Percentiles rank a stretch among this genome's conserved stretches.
Conservation (phyloP, 2,888 invertebrate species). For the Lasioglossum calceatum region DNA sequence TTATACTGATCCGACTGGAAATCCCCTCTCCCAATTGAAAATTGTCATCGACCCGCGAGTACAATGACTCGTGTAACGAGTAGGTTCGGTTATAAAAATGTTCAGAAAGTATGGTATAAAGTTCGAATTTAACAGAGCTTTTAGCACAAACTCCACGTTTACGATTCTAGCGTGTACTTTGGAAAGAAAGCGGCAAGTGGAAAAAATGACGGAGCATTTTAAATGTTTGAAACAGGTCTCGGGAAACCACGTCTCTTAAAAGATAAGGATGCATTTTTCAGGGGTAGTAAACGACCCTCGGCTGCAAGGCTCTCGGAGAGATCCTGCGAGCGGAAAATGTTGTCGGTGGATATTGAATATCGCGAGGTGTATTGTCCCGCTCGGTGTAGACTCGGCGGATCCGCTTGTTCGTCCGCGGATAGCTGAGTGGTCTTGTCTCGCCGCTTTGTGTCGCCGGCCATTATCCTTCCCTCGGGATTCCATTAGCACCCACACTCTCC, state of each 20-base stretch:
- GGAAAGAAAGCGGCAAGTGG: neutral
- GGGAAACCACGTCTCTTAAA: neutral
- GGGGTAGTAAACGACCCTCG: neutral
- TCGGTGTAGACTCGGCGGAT: slow-evolving; percentile 23
- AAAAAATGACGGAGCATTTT: neutral
- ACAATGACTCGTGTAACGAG: neutral
- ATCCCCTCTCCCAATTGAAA: neutral
- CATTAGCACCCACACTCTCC: slow-evolving; percentile 69
- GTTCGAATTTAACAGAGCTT: neutral
- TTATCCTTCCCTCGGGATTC: slow-evolving; percentile 66
- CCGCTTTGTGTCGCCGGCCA: slow-evolving; percentile 45
- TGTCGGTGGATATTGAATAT: slow-evolving; percentile 29
- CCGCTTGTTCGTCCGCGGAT: slow-evolving; percentile 7
- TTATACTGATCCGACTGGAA: neutral
- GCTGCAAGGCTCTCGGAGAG: neutral
- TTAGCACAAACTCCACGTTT: neutral
- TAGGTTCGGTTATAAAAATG: neutral
- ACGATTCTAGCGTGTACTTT: neutral
- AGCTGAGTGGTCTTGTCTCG: slow-evolving; percentile 4
- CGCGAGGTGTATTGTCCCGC: slow-evolving; percentile 52
- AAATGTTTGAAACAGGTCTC: neutral
- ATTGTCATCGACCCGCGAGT: neutral
- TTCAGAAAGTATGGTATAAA: neutral
- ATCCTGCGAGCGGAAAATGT: neutral
- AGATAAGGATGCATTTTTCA: neutral